Evolutionary conservation across 2,888 invertebrate species (phyloP).

Genomic region (Gortyna flavago): DNA sequence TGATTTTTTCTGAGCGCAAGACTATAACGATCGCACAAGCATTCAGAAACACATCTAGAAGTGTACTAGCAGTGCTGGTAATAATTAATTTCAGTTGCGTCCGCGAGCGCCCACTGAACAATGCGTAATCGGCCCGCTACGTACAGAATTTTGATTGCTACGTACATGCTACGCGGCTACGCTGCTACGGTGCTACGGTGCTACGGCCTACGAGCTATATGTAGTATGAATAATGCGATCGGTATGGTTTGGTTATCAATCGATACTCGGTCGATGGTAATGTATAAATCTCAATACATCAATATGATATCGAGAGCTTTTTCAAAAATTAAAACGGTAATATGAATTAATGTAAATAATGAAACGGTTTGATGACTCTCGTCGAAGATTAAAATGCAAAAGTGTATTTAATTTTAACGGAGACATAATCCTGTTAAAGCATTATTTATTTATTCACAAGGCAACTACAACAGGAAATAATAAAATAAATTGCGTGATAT

Average conservation of each 20-base stretch:
- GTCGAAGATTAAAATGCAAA: neutral
- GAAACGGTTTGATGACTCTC: neutral
- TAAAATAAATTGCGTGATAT: no score
- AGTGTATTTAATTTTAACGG: neutral
- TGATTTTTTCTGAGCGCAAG: neutral
- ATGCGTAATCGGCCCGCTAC: constrained; percentile 75
- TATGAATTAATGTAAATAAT: neutral
- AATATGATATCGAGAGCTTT: neutral
- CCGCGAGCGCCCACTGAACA: constrained; percentile 69
- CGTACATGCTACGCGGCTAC: constrained; percentile 66
- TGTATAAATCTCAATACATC: constrained; percentile 20
- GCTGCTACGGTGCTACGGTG: constrained; percentile 47
- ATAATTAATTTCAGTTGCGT: constrained; percentile 79
- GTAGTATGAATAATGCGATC: constrained; percentile 59
- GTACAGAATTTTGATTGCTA: constrained; percentile 78
- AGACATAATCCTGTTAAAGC: neutral
- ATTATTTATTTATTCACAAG: no score
- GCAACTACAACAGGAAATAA: no score
- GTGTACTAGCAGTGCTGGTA: constrained; percentile 22
- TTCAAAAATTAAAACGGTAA: neutral
- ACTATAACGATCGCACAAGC: neutral
- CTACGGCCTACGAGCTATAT: constrained; percentile 69
- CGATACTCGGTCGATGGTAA: constrained; percentile 16
- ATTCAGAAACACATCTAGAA: constrained; percentile 11
- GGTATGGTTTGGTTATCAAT: constrained; percentile 39